A percentile compares a stretch with the other conserved stretches of the same genome.
Evolutionary conservation across 1,140 invertebrate species (phyloP).

Genomic region (Drosophila kanapiae): DNA sequence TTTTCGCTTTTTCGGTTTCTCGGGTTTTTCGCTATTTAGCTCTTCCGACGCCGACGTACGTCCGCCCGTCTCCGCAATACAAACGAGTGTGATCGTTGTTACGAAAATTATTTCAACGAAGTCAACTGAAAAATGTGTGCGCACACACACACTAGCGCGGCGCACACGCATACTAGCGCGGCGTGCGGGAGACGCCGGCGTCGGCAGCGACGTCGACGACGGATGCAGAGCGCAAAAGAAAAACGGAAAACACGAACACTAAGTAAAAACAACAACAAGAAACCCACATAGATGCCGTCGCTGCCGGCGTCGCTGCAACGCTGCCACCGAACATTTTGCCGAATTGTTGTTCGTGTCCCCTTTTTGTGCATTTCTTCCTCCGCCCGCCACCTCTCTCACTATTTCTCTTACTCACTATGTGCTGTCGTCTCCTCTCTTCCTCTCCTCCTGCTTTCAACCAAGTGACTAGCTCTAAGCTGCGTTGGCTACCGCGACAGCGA

Average conservation of each 20-base stretch:
- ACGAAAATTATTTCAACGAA: slow-evolving; percentile 85
- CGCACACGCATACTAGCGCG: slow-evolving; percentile 14
- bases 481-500: slow-evolving; percentile 23
- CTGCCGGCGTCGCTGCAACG: slow-evolving; percentile 51
- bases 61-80: slow-evolving; percentile 82
- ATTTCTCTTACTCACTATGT: slow-evolving; percentile 7
- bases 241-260: slow-evolving; percentile 62
- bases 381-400: slow-evolving; percentile 39
- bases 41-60: slow-evolving; percentile 58
- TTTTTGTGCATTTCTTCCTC: slow-evolving; percentile 42
- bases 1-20: slow-evolving; percentile 58
- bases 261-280: slow-evolving; percentile 56
- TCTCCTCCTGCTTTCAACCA: slow-evolving; percentile 14
- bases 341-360: slow-evolving; percentile 55
- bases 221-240: slow-evolving; percentile 68
- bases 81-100: slow-evolving; percentile 85
- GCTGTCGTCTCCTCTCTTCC: slow-evolving; percentile 4
- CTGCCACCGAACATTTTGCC: slow-evolving; percentile 71
- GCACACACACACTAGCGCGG: slow-evolving; percentile 17
- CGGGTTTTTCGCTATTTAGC: slow-evolving; percentile 23
- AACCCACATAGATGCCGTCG: slow-evolving; percentile 38
- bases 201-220: slow-evolving; percentile 60
- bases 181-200: slow-evolving; percentile 40
- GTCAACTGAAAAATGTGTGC: slow-evolving; percentile 81
- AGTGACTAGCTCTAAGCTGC: slow-evolving; percentile 54